These are phyloP conservation scores for Ceyx melanurus DNA, from an alignment of 2,113 vertebrate genomes.

Conservation along the genomic window DNA sequence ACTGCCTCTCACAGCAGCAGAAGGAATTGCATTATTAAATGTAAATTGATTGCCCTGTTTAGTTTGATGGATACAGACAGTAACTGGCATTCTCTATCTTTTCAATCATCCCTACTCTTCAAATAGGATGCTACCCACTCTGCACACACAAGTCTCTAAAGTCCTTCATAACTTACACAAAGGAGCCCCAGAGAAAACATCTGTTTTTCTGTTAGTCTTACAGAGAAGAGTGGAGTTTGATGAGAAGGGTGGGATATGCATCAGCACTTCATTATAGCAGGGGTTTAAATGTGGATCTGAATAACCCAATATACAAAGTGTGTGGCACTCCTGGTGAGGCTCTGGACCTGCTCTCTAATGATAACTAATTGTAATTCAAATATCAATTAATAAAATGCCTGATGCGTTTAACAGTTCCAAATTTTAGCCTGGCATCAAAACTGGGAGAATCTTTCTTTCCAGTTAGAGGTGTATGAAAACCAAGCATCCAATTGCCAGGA, in stretches of 20 bases:
- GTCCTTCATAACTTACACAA: neutral
- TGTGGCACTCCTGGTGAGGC: neutral
- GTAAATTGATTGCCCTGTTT: neutral
- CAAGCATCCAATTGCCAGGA: neutral
- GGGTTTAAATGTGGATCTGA: neutral
- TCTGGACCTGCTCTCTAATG: neutral
- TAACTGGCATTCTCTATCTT: neutral
- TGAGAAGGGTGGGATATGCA: neutral
- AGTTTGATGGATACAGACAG: neutral
- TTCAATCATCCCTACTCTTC: neutral
- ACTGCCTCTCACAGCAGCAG: neutral
- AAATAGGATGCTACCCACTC: neutral
- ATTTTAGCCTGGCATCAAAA: neutral
- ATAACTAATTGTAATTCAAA: neutral
- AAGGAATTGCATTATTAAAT: neutral
- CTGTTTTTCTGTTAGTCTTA: neutral
- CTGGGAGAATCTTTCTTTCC: conserved; percentile 1
- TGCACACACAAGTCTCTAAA: neutral
- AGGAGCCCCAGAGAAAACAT: neutral
- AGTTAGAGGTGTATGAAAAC: conserved; percentile 44
- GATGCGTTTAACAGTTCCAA: neutral
- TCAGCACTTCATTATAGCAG: neutral
- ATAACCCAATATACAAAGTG: neutral
- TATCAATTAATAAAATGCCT: neutral
- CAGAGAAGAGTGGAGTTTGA: neutral